Evolutionary conservation across 2,888 invertebrate species (phyloP), one percentile per base, ranked within the genome.

Genomic region (Panorpa germanica): DNA sequence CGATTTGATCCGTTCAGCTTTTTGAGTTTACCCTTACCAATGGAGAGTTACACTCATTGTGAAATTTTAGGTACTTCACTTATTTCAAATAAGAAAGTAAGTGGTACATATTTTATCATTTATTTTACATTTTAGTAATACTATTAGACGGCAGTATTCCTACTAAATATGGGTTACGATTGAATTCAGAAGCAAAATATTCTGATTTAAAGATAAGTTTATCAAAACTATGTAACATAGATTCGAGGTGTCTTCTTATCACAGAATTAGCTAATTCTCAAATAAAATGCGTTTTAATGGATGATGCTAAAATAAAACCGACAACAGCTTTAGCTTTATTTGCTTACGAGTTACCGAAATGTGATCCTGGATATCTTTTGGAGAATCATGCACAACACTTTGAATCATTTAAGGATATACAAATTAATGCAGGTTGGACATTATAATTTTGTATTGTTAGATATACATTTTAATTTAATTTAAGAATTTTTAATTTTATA

Each of bases 1-100:
- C 66, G 82, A 24, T 91, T 90, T 55, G 91, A 91, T 57, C 80
- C 88, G 3, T 91, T 90, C 61, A 86, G 83, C 52, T 74, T 83
- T 55, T 66, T 91, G 27, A 77, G 83, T 39, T 59, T 91, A 43
- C 90, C 90, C 34, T 60, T 91, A 42, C 90, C 90, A 13, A 81
- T 90, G 65, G 90, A 91, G 54, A 76, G 76, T 49, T 78, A 69
- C 44, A 67, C 77, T 28, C 66, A 80, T 37, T 63, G 76, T 41
- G 80, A 82, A 49, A 64, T 81, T 31, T 60, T 73, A 42, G 80
- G 78, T 77, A 41, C 43, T 57, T 42, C 2, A 19, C 4, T 5
- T 32, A 13, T 25, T 14, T 29, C 12, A 31, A 16, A 10, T 13
- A 9, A 31, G 25, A 10, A 23, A 10, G 7, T 27, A 9, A n/a